Percentiles rank a stretch among this genome's conserved stretches.
These are phyloP conservation scores for Laticauda colubrina DNA, from an alignment of 2,113 vertebrate genomes.

Conservation along the genomic window DNA sequence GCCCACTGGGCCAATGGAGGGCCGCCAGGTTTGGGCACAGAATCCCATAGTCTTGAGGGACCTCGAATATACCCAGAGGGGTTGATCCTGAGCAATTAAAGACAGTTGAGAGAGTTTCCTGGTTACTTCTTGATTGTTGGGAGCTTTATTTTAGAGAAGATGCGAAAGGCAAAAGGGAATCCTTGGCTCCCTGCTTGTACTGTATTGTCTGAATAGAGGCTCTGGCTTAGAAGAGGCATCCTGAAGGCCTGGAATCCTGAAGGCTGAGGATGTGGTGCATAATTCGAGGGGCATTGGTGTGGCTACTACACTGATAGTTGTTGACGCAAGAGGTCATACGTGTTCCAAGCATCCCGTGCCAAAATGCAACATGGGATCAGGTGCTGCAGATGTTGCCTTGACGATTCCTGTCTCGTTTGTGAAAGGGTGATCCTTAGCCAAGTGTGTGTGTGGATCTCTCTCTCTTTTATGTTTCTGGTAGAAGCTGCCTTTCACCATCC, in stretches of 20 bases:
- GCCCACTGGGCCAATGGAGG: background rate
- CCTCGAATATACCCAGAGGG: background rate
- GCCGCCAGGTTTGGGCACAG: background rate
- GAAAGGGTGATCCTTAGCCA: background rate
- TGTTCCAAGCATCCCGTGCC: background rate
- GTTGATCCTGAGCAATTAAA: background rate
- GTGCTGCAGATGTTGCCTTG: background rate
- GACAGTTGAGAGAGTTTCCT: background rate
- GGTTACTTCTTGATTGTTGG: background rate
- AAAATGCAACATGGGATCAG: background rate
- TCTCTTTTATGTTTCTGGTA: slow-evolving; percentile 49
- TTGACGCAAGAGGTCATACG: background rate
- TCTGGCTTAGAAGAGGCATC: background rate
- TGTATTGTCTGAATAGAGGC: background rate
- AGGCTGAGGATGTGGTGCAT: background rate
- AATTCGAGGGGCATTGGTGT: background rate
- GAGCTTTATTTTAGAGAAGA: background rate
- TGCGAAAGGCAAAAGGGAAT: background rate
- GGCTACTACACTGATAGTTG: background rate
- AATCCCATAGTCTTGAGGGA: background rate
- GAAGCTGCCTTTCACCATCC: slow-evolving; percentile 98
- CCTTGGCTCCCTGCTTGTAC: background rate
- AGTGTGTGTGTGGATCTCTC: no score
- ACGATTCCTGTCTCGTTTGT: background rate
- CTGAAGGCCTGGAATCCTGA: background rate